These are phyloP conservation scores for Syngnathus acus DNA, from an alignment of 2,797 vertebrate genomes.

Conservation along the genomic window DNA sequence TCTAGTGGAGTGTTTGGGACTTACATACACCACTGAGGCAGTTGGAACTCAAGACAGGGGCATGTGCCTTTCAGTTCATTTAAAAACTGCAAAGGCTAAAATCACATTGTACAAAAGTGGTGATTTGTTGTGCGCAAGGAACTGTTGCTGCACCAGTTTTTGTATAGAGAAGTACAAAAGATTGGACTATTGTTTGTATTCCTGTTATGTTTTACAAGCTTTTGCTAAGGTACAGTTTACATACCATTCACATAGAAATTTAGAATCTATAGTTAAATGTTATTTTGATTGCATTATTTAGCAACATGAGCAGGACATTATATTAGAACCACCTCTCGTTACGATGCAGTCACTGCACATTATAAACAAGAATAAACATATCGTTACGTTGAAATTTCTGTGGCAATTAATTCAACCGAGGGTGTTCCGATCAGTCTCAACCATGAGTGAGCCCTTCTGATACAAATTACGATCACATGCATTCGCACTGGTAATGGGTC, in stretches of 20 bases:
- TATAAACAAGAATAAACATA: background rate
- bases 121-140: background rate
- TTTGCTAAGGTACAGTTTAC: constrained; percentile 69
- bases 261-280: constrained; percentile 55
- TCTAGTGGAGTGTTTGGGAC: constrained; percentile 46
- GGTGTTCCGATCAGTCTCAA: background rate
- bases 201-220: constrained; percentile 71
- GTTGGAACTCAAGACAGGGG: background rate
- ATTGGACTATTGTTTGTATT: constrained; percentile 66
- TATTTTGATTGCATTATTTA: constrained; percentile 25
- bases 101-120: background rate
- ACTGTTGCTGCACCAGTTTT: constrained; percentile 36
- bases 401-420: background rate
- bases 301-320: background rate
- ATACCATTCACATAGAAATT: constrained; percentile 43
- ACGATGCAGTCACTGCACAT: background rate
- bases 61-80: background rate
- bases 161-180: constrained; percentile 55
- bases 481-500: background rate
- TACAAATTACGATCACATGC: too few relatives aligned
- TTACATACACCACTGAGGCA: constrained; percentile 10
- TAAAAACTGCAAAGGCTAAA: background rate
- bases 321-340: background rate
- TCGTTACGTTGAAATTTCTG: background rate
- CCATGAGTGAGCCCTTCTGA: too few relatives aligned